Conservation (phyloP, 2,113 vertebrate species). For the Loxodonta africana region DNA sequence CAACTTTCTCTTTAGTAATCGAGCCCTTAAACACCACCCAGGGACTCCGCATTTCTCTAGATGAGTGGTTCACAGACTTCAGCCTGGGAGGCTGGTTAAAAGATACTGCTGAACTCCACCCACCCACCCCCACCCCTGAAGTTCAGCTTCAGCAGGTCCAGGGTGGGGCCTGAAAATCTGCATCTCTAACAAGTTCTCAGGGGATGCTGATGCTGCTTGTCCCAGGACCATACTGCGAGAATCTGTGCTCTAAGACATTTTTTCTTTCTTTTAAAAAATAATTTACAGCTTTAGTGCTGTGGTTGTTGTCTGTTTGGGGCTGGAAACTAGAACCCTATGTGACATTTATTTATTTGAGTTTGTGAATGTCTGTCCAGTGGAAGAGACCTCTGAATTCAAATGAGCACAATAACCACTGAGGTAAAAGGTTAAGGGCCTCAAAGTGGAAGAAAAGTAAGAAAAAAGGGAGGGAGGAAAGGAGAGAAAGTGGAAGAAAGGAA, state of each 20-base stretch:
- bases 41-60: not conserved
- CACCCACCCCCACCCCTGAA: too few species aligned
- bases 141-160: not conserved
- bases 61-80: not conserved
- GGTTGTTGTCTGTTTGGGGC: not conserved
- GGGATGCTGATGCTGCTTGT: not conserved
- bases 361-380: not conserved
- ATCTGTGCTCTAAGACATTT: not conserved
- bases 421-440: constrained; percentile 4
- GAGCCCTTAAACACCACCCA: not conserved
- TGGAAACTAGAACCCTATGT: constrained; percentile 11
- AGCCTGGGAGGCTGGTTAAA: not conserved
- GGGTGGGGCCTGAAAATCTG: not conserved
- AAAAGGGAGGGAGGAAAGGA: not conserved
- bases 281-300: not conserved
- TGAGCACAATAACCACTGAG: constrained; percentile 12
- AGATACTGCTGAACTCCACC: not conserved
- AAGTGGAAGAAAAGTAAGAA: not conserved
- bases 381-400: constrained; percentile 25
- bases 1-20: not conserved
- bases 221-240: not conserved
- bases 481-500: not conserved
- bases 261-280: not conserved
- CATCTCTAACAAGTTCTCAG: not conserved
- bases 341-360: constrained; percentile 47